A percentile compares a stretch with the other conserved stretches of the same genome.
phyloP scores from a whole-genome alignment of 2,888 invertebrate genomes.

The Isotomurus palustris region DNA sequence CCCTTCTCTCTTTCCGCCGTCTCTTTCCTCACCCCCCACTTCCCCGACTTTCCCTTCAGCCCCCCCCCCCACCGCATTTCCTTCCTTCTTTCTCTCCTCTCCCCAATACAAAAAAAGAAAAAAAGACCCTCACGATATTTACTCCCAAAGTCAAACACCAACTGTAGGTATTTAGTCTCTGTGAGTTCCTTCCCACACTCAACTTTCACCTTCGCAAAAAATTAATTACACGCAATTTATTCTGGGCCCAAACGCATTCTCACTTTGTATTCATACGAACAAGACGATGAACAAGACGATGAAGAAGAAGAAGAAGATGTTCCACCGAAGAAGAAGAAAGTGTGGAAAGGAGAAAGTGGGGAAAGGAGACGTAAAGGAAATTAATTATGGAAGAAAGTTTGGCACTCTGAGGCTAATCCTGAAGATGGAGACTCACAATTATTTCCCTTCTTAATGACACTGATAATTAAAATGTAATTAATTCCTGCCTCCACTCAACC shows the following conservation, averaged over 20 bases:
- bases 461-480: constrained; percentile 43
- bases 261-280: too few relatives aligned
- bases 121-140: too few relatives aligned
- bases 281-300: neutral
- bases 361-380: neutral
- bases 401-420: too few relatives aligned
- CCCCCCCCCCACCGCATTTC: too few relatives aligned
- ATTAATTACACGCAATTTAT: too few relatives aligned
- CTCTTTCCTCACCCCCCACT: neutral
- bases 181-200: too few relatives aligned
- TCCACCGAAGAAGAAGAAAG: neutral
- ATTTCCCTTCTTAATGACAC: constrained; percentile 36
- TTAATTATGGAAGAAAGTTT: constrained; percentile 1
- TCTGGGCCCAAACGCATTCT: too few relatives aligned
- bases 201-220: too few relatives aligned
- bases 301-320: neutral
- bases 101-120: too few relatives aligned
- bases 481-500: constrained; percentile 17
- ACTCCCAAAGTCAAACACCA: too few relatives aligned
- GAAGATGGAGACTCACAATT: constrained; percentile 19
- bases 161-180: too few relatives aligned
- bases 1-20: constrained; percentile 4
- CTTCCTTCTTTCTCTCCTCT: too few relatives aligned
- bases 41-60: neutral
- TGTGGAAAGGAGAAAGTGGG: neutral